Percentiles rank a stretch among this genome's conserved stretches.
These are phyloP conservation scores for Malacoctenus gilli DNA, from an alignment of 2,797 vertebrate genomes.

Conservation along the genomic window DNA sequence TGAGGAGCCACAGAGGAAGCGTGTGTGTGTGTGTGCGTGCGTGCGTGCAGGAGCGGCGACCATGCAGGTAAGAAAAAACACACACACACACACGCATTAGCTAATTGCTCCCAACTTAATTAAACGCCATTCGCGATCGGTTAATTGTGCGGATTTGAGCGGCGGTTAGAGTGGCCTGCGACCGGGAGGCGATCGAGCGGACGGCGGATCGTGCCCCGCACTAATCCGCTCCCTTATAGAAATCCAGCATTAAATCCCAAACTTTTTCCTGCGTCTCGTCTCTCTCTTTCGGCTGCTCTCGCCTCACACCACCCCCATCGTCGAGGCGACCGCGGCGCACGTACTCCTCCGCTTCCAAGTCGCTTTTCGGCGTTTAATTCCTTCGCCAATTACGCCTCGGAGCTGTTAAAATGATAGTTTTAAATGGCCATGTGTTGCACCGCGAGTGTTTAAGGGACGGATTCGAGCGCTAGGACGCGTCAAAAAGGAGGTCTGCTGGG, in stretches of 20 bases:
- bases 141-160: slow-evolving; percentile 65
- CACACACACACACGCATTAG: slow-evolving; percentile 72
- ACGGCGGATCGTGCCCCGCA: slow-evolving; percentile 63
- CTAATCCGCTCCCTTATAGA: slow-evolving; percentile 60
- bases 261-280: slow-evolving; percentile 76
- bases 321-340: slow-evolving; percentile 72
- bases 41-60: slow-evolving; percentile 74
- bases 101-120: slow-evolving; percentile 85
- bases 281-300: slow-evolving; percentile 54
- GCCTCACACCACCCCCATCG: slow-evolving; percentile 75
- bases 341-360: slow-evolving; percentile 72
- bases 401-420: slow-evolving; percentile 68
- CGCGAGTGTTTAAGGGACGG: slow-evolving; percentile 56
- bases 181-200: slow-evolving; percentile 51
- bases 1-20: slow-evolving; percentile 80
- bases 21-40: slow-evolving; percentile 66
- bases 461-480: slow-evolving; percentile 60
- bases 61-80: slow-evolving; percentile 80
- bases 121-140: slow-evolving; percentile 75
- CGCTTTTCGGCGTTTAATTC: slow-evolving; percentile 68
- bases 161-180: slow-evolving; percentile 54
- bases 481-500: slow-evolving; percentile 59
- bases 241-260: slow-evolving; percentile 81
- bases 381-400: slow-evolving; percentile 71
- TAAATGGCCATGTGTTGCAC: slow-evolving; percentile 71